phyloP scores from a whole-genome alignment of 1,140 invertebrate genomes.

The Gryon sp. region DNA sequence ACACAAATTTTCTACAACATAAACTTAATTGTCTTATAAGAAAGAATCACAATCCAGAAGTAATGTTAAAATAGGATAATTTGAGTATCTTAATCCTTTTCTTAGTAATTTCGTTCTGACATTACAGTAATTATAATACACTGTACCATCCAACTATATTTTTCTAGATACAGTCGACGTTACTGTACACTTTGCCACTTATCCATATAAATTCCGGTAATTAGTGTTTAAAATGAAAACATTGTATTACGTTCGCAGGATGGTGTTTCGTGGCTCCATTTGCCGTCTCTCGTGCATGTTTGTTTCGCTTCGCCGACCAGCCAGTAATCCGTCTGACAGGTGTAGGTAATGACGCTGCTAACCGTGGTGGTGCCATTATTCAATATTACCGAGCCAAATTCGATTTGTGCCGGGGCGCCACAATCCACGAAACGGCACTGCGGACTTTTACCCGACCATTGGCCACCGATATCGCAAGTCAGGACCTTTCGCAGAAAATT shows the following conservation, averaged over 20 bases:
- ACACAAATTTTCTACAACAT: too few relatives aligned
- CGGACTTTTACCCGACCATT: conserved; percentile 89
- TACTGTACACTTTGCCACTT: conserved; percentile 12
- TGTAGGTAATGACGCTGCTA: conserved; percentile 86
- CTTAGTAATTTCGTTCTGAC: conserved; percentile 14
- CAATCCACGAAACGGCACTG: conserved; percentile 93
- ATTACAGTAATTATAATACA: conserved; percentile 20
- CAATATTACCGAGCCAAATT: conserved; percentile 86
- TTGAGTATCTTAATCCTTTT: conserved; percentile 9
- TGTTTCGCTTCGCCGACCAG: conserved; percentile 85
- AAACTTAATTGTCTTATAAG: conserved; percentile 13
- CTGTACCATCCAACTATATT: conserved; percentile 2
- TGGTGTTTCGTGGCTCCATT: conserved; percentile 91
- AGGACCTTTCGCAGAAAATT: conserved; percentile 82
- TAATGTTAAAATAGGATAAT: conserved; percentile 15
- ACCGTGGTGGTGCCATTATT: conserved; percentile 90
- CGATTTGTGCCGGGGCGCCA: conserved; percentile 87
- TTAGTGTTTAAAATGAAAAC: conserved; percentile 17
- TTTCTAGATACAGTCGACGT: neutral
- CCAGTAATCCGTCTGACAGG: conserved; percentile 91
- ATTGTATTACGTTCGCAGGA: conserved; percentile 88
- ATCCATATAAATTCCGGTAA: conserved; percentile 24
- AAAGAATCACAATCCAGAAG: conserved; percentile 8
- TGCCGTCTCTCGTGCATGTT: conserved; percentile 89
- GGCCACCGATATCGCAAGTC: conserved; percentile 89